Conservation (phyloP, 2,888 invertebrate genomes). For the Callimorpha dominula region DNA sequence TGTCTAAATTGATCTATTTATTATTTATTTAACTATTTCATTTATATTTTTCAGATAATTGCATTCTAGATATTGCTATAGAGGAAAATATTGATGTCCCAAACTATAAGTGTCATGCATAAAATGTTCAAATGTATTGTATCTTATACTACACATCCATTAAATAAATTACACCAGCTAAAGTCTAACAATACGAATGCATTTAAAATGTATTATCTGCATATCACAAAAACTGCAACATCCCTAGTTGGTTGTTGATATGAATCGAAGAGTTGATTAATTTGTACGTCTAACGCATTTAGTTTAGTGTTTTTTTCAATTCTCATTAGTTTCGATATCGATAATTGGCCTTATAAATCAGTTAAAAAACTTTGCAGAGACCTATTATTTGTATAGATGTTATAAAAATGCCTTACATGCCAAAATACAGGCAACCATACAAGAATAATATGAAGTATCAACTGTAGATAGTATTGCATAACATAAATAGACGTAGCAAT, state of each 20-base stretch:
- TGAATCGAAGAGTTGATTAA: not conserved
- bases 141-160: conserved; percentile 10
- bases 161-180: not conserved
- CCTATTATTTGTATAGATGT: no score
- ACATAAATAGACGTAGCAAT: no score
- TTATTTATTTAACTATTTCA: conserved; percentile 37
- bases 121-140: conserved; percentile 11
- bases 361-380: no score
- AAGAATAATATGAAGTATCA: no score
- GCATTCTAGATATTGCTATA: conserved; percentile 38
- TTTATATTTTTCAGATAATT: conserved; percentile 25
- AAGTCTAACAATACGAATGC: not conserved
- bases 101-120: conserved; percentile 47
- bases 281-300: no score
- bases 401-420: no score
- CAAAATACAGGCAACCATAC: no score
- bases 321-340: no score
- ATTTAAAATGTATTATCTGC: not conserved
- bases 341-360: no score
- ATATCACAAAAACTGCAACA: not conserved
- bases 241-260: not conserved
- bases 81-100: conserved; percentile 25
- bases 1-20: conserved; percentile 38
- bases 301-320: no score
- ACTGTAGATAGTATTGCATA: no score